These are phyloP conservation scores for Alentia gelatinosa DNA, from an alignment of 2,888 invertebrate genomes.

Conservation along the genomic window DNA sequence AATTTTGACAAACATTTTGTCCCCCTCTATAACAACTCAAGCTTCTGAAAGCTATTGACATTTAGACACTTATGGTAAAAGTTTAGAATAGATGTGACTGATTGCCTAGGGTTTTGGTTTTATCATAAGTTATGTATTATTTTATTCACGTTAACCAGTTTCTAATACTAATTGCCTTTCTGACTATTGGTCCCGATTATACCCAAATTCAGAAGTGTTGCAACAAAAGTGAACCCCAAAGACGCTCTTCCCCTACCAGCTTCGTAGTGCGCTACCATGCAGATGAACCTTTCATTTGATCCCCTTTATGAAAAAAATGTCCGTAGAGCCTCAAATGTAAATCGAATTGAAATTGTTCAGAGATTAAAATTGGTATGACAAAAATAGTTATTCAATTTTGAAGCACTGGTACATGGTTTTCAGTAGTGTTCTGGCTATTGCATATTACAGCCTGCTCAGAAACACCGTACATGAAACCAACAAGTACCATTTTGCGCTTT, in stretches of 20 bases:
- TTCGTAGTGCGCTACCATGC: not conserved
- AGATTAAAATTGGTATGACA: not conserved
- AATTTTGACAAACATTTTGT: too few species aligned
- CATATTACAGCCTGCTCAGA: not conserved
- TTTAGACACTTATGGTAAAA: too few species aligned
- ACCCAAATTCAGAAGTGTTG: not conserved
- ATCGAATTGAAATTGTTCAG: not conserved
- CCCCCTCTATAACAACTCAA: too few species aligned
- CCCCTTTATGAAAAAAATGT: not conserved
- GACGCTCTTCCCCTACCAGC: not conserved
- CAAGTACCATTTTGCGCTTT: not conserved
- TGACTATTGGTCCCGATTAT: not conserved
- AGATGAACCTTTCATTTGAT: not conserved
- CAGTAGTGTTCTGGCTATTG: not conserved
- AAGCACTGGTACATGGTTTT: not conserved
- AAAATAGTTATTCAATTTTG: too few species aligned
- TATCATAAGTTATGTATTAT: not conserved
- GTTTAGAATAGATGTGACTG: conserved; percentile 46
- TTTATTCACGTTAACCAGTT: not conserved
- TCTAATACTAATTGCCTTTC: not conserved
- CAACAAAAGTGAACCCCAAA: not conserved
- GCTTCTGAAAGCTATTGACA: too few species aligned
- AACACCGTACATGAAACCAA: not conserved
- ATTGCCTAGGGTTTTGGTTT: conserved; percentile 32
- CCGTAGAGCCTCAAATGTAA: not conserved